Evolutionary conservation across 2,888 invertebrate genomes (phyloP).

Genomic region (Apotomis turbidana): DNA sequence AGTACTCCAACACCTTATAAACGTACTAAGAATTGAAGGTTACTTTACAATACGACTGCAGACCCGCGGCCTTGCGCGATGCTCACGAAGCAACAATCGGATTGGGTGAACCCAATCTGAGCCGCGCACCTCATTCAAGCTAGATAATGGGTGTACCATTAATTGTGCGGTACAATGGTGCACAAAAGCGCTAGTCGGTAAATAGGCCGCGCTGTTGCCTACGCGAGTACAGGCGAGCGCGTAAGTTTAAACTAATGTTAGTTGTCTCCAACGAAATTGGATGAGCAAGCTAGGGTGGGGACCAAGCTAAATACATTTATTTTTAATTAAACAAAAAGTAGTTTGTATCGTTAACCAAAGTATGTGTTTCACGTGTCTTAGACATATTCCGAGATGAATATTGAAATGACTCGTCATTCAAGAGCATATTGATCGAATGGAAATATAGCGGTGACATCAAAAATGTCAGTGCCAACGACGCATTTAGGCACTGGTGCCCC

Average conservation of each 20-base stretch:
- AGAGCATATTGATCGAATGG: too few relatives aligned
- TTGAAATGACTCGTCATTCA: too few relatives aligned
- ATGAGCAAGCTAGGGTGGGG: too few relatives aligned
- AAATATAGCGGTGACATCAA: too few relatives aligned
- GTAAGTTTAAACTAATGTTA: slow-evolving; percentile 2
- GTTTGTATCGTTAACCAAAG: too few relatives aligned
- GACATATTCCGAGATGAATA: too few relatives aligned
- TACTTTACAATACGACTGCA: not conserved
- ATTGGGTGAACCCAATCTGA: slow-evolving; percentile 1
- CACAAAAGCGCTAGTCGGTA: slow-evolving; percentile 40
- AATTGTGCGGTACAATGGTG: slow-evolving; percentile 35
- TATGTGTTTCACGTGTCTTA: too few relatives aligned
- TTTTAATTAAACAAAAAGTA: not conserved
- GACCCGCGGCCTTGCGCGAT: not conserved
- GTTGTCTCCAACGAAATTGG: too few relatives aligned
- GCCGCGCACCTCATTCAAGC: slow-evolving; percentile 12
- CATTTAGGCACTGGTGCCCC: too few relatives aligned
- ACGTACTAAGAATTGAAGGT: not conserved
- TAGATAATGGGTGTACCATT: slow-evolving; percentile 30
- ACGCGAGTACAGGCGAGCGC: slow-evolving; percentile 10
- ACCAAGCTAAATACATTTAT: not conserved
- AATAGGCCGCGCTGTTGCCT: slow-evolving; percentile 27
- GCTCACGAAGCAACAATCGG: not conserved
- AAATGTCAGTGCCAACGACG: too few relatives aligned
- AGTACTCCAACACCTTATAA: not conserved